Conservation (phyloP, 2,797 vertebrate genomes). For the Sebastiscus albofasciatus region DNA sequence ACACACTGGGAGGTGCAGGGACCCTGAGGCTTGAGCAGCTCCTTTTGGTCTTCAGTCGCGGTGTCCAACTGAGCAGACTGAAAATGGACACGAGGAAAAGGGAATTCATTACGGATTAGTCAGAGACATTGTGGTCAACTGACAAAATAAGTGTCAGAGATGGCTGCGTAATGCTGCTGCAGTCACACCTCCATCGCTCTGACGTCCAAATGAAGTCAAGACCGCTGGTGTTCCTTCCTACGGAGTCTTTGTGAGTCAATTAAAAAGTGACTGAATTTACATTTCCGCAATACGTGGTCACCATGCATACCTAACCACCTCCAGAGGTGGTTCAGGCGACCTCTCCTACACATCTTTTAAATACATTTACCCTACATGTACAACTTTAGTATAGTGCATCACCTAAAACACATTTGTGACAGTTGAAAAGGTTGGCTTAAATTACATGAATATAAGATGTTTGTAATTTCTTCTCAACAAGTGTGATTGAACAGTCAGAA, state of each 20-base stretch:
- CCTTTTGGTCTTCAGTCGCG: conserved; percentile 77
- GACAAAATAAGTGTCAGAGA: background rate
- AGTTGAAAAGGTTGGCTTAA: background rate
- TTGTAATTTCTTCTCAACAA: background rate
- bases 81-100: background rate
- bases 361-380: background rate
- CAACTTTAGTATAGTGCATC: background rate
- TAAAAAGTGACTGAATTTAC: conserved; percentile 6
- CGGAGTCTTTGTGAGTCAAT: conserved; percentile 6
- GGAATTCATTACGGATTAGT: background rate
- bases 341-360: background rate
- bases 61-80: conserved; percentile 81
- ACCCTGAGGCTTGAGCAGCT: conserved; percentile 75
- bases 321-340: background rate
- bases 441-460: background rate
- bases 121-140: background rate
- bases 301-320: background rate
- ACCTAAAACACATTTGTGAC: background rate
- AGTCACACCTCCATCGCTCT: background rate
- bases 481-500: too few relatives aligned
- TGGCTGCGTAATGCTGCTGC: background rate
- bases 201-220: conserved; percentile 17
- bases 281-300: background rate
- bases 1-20: conserved; percentile 80
- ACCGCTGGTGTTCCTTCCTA: background rate